A percentile compares a stretch with the other conserved stretches of the same genome.
Conservation (phyloP, 2,113 vertebrate genomes). For the Ancistrus triradiatus region DNA sequence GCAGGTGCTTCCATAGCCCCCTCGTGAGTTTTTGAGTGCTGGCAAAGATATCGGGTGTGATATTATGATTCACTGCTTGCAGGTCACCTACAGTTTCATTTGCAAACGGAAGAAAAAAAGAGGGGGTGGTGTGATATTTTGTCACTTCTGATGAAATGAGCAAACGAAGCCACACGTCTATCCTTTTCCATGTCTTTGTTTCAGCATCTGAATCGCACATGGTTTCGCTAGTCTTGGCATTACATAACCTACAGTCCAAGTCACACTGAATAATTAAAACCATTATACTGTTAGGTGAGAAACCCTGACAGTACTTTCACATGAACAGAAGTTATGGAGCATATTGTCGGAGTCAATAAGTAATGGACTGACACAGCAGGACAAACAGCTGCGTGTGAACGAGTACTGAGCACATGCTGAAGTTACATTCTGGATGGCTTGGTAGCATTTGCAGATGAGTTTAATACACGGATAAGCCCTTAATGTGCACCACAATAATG, state of each 20-base stretch:
- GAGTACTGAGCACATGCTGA: too few relatives aligned
- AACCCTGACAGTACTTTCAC: background rate
- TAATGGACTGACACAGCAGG: too few relatives aligned
- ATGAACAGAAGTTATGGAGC: too few relatives aligned
- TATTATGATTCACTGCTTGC: conserved; percentile 7
- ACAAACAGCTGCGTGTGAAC: too few relatives aligned
- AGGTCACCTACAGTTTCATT: conserved; percentile 7
- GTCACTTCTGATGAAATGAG: conserved; percentile 34
- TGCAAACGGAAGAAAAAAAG: conserved; percentile 8
- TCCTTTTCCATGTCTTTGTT: conserved; percentile 1
- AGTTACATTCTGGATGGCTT: too few relatives aligned
- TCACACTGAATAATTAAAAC: conserved; percentile 9
- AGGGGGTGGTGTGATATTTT: conserved; percentile 8
- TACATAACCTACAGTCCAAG: background rate
- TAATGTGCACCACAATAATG: too few relatives aligned
- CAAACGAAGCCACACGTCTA: background rate
- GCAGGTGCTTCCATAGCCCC: background rate
- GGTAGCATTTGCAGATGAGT: too few relatives aligned
- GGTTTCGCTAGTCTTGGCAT: background rate
- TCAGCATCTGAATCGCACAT: conserved; percentile 4
- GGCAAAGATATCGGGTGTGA: background rate
- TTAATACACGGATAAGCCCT: too few relatives aligned
- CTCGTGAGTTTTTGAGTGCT: background rate
- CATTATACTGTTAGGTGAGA: too few relatives aligned
- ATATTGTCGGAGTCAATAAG: too few relatives aligned